Percentiles rank a stretch among this genome's conserved stretches.
phyloP scores from a whole-genome alignment of 2,113 vertebrate genomes.

The Circaetus cinerascens region DNA sequence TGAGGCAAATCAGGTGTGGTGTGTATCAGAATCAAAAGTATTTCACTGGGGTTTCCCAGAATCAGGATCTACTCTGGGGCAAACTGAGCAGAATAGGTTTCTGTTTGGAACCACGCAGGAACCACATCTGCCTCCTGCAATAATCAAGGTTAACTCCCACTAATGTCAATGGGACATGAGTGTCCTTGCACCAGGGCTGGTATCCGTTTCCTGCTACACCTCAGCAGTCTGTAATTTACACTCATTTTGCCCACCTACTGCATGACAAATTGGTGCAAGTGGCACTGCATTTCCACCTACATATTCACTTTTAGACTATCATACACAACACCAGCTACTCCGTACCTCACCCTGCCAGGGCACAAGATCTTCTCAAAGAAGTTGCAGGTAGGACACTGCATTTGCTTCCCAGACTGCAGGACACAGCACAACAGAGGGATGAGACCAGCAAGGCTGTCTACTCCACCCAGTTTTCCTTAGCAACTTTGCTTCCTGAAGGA shows the following conservation, averaged over 20 bases:
- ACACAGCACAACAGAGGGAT: background rate
- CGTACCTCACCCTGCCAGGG: background rate
- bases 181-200: background rate
- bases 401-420: background rate
- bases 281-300: conserved; percentile 22
- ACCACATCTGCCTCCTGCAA: background rate
- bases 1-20: background rate
- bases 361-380: background rate
- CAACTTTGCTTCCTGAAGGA: background rate
- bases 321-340: background rate
- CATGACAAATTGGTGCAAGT: conserved; percentile 39
- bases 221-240: conserved; percentile 32
- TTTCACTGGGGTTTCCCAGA: background rate
- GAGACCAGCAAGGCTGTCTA: background rate
- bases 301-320: background rate
- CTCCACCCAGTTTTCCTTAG: background rate
- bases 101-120: background rate
- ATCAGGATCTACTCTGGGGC: background rate
- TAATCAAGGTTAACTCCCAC: background rate
- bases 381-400: background rate
- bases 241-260: conserved; percentile 16
- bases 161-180: background rate
- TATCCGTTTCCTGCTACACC: conserved; percentile 30
- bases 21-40: background rate
- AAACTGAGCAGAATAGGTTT: background rate